These are phyloP conservation scores for Apis laboriosa DNA, from an alignment of 1,140 invertebrate species.

Conservation along the genomic window DNA sequence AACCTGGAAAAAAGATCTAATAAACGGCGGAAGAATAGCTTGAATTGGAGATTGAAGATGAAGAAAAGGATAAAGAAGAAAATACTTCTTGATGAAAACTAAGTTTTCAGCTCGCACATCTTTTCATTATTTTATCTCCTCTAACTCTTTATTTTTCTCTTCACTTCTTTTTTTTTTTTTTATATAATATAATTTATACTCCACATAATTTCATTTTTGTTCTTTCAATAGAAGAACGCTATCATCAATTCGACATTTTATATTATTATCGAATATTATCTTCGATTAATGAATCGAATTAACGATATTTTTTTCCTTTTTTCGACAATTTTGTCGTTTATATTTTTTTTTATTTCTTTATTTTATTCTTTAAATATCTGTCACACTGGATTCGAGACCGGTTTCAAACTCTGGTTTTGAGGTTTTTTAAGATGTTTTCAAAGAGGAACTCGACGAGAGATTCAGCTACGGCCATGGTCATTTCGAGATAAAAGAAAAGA, in stretches of 20 bases:
- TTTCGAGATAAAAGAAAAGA: conserved; percentile 34
- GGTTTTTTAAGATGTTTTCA: not conserved
- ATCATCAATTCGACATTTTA: not conserved
- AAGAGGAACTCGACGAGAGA: not conserved
- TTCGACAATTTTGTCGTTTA: not conserved
- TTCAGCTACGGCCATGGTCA: not conserved
- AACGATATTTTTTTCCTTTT: not conserved
- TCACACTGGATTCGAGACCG: not conserved
- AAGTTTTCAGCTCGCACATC: conserved; percentile 69
- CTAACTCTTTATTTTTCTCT: conserved; percentile 62
- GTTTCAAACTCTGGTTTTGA: not conserved
- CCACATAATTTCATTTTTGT: conserved; percentile 77
- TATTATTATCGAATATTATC: no score
- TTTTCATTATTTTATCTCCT: conserved; percentile 69
- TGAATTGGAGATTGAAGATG: conserved; percentile 21
- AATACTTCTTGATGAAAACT: conserved; percentile 67
- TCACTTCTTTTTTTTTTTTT: conserved; percentile 64
- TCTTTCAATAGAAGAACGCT: conserved; percentile 55
- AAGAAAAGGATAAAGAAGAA: conserved; percentile 56
- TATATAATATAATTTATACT: conserved; percentile 80
- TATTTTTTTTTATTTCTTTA: not conserved
- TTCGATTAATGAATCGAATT: not conserved
- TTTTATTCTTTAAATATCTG: no score
- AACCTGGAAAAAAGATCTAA: not conserved
- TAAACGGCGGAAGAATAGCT: conserved; percentile 22